Percentiles rank a stretch among this genome's conserved stretches.
Evolutionary conservation across 2,113 vertebrate species (phyloP).

Genomic region (Spilogale gracilis): DNA sequence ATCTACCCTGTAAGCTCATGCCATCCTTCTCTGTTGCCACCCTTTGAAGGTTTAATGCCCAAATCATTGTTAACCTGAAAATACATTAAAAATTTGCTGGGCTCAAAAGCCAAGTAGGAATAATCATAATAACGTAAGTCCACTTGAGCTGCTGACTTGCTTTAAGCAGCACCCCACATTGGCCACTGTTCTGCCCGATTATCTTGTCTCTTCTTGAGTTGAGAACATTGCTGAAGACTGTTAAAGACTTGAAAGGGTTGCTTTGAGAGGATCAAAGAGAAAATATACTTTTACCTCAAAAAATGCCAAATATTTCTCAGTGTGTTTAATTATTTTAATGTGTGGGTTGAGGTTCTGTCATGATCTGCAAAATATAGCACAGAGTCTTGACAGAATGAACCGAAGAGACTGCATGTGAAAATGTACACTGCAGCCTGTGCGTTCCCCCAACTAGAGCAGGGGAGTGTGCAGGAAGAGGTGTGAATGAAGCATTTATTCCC

Average conservation of each 20-base stretch:
- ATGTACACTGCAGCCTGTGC: neutral
- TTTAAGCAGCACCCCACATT: neutral
- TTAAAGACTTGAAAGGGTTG: neutral
- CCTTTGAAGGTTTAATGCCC: neutral
- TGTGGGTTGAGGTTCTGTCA: constrained; percentile 50
- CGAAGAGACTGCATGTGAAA: neutral
- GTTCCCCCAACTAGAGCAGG: neutral
- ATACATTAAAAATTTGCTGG: neutral
- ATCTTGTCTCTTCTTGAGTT: neutral
- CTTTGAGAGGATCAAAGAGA: constrained; percentile 10
- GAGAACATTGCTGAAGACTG: neutral
- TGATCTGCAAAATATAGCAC: constrained; percentile 49
- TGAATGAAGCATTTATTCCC: neutral
- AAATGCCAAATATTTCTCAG: constrained; percentile 42
- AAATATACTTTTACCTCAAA: constrained; percentile 43
- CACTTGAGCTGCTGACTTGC: neutral
- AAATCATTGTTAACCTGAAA: neutral
- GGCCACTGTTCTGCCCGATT: neutral
- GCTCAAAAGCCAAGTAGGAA: constrained; percentile 1
- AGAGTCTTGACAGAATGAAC: constrained; percentile 33
- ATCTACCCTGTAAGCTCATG: neutral
- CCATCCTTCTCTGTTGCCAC: neutral
- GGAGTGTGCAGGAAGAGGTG: neutral
- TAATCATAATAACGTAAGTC: neutral
- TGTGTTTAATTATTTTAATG: constrained; percentile 53